Base-by-base conservation (phyloP, 2,113 vertebrate species). In the Anthoscopus minutus region DNA sequence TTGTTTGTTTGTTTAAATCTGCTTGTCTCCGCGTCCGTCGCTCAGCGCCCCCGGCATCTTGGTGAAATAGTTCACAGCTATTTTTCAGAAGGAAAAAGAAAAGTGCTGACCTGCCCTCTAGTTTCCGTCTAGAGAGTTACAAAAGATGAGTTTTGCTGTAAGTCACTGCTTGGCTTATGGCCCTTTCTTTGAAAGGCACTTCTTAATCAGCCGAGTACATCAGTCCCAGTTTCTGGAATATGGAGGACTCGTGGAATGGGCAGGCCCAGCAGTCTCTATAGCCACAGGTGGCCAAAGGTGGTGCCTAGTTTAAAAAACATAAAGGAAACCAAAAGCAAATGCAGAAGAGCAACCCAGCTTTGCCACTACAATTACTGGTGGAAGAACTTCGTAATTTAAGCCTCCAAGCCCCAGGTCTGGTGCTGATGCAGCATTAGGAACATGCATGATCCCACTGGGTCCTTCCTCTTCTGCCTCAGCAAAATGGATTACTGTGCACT, bases 401-500 rank as follows among this genome's bases (percentile, higher is more conserved):
- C 18, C 10, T 15, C 24, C 6, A 30, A 19, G 31, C 2, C 20
- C 10, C n/a, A 7, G 21, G 14, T 23, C 9, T 35, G 24, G 30
- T 1, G 1, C 58, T 25, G 48, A 14, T 47, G 35, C 13, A 8
- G 13, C 4, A 4, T 45, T 30, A 22, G 31, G 11, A 30, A 40
- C 1, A 0, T 7, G 42, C 25, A 38, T 33, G 42, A 18, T 12
- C 10, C 7, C 11, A 5, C 25, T 15, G 6, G 50, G 11, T 65
- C 51, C 38, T 71, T 79, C 15, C 4, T 81, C 13, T 47, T 67
- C 58, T 66, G 45, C 22, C 12, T 14, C 25, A 18, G 3, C 30
- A 21, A 37, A 61, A n/a, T 7, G 15, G 17, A 13, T 62, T 0
- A 0, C 18, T 42, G 11, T 35, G 37, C 2, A 0, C 45, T 65